These are phyloP conservation scores for Tribolium freemani DNA, from an alignment of 2,888 invertebrate species.

Conservation along the genomic window DNA sequence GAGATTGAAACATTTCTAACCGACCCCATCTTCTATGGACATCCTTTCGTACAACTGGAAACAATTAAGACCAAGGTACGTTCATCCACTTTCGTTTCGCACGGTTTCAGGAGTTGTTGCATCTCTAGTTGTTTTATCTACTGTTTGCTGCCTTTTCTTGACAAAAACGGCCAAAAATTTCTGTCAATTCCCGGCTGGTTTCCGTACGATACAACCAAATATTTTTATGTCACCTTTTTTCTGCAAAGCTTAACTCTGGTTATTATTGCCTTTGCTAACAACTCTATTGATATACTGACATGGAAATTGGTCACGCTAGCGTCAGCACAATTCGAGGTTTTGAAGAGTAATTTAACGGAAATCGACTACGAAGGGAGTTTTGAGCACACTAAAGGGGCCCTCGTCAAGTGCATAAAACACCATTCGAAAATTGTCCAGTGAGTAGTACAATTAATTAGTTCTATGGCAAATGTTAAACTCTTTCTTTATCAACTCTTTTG, in stretches of 20 bases:
- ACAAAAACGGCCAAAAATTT: background rate
- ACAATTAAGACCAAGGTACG: slow-evolving; percentile 4
- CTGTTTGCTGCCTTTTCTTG: slow-evolving; percentile 21
- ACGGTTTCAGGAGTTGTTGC: background rate
- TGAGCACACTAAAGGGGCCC: slow-evolving; percentile 1
- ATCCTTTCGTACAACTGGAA: background rate
- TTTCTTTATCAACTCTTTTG: too few species aligned
- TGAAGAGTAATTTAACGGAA: slow-evolving; percentile 27
- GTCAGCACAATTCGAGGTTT: slow-evolving; percentile 17
- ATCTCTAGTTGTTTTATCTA: slow-evolving; percentile 17
- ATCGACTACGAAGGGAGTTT: slow-evolving; percentile 12
- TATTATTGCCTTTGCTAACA: slow-evolving; percentile 36
- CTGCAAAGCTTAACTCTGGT: slow-evolving; percentile 24
- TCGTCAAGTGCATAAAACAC: slow-evolving; percentile 14
- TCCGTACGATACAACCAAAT: slow-evolving; percentile 19
- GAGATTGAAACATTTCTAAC: slow-evolving; percentile 10
- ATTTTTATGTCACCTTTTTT: slow-evolving; percentile 10
- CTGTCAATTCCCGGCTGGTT: slow-evolving; percentile 33
- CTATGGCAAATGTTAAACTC: too few species aligned
- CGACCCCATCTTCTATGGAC: slow-evolving; percentile 15
- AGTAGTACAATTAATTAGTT: background rate
- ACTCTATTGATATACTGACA: slow-evolving; percentile 25
- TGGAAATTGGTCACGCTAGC: slow-evolving; percentile 25
- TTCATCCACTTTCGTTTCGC: background rate
- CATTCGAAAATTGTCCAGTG: slow-evolving; percentile 15